Evolutionary conservation across 2,797 vertebrate species (phyloP).

Genomic region (Carcharodon carcharias): DNA sequence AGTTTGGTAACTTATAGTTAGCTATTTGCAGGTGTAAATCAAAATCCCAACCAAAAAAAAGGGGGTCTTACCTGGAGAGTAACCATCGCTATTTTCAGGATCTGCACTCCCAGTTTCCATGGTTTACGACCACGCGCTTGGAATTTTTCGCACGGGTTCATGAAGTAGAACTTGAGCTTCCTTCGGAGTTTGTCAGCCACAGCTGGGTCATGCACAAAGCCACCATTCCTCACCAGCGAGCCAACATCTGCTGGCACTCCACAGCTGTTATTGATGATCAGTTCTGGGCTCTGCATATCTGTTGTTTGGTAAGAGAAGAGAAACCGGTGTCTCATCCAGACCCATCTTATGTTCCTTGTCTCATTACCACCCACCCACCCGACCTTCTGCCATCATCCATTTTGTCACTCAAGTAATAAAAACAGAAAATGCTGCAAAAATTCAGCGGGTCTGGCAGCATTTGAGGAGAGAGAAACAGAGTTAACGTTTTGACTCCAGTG

Average conservation of each 20-base stretch:
- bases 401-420: not conserved
- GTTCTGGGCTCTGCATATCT: constrained; percentile 59
- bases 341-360: not conserved
- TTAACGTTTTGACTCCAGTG: too few species aligned
- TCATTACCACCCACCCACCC: not conserved
- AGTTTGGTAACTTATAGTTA: not conserved
- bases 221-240: constrained; percentile 33
- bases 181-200: constrained; percentile 74
- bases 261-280: constrained; percentile 44
- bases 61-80: constrained; percentile 71
- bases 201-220: constrained; percentile 41
- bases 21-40: not conserved
- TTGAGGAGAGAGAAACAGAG: too few species aligned
- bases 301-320: not conserved
- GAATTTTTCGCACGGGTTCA: constrained; percentile 95
- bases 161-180: constrained; percentile 90
- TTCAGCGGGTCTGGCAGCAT: too few species aligned
- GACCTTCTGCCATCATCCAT: not conserved
- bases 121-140: constrained; percentile 81
- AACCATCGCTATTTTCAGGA: constrained; percentile 84
- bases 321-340: not conserved
- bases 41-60: not conserved
- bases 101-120: constrained; percentile 85
- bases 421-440: too few species aligned
- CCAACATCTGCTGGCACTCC: constrained; percentile 39